Percentiles rank a stretch among this genome's conserved stretches.
Conservation (phyloP, 1,140 invertebrate genomes). For the Luehdorfia chinensis region DNA sequence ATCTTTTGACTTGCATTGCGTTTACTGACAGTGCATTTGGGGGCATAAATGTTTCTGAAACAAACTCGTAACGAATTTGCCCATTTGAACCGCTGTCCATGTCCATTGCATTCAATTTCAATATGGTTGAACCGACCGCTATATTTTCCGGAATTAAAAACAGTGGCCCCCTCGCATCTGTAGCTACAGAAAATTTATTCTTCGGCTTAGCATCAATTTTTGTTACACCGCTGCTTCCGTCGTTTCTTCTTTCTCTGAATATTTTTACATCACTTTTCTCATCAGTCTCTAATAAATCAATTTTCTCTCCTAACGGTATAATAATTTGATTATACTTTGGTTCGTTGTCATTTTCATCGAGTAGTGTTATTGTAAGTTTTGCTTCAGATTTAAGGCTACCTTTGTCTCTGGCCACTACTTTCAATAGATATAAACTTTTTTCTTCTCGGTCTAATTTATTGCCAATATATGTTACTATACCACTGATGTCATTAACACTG, state of each 20-base stretch:
- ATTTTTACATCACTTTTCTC: constrained; percentile 68
- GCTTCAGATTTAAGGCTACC: constrained; percentile 86
- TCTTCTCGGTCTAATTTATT: constrained; percentile 85
- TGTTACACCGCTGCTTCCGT: constrained; percentile 39
- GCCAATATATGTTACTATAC: constrained; percentile 80
- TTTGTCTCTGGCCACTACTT: constrained; percentile 85
- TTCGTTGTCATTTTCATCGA: constrained; percentile 91
- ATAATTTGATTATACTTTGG: constrained; percentile 84
- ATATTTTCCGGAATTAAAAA: constrained; percentile 88
- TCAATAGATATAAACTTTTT: constrained; percentile 82
- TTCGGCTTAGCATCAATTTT: constrained; percentile 66
- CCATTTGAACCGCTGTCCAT: constrained; percentile 87
- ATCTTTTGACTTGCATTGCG: constrained; percentile 76
- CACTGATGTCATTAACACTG: constrained; percentile 83
- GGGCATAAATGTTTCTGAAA: constrained; percentile 80
- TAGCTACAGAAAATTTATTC: constrained; percentile 73
- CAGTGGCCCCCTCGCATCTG: constrained; percentile 73
- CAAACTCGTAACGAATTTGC: constrained; percentile 86
- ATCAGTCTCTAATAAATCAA: constrained; percentile 80
- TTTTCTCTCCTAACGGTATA: constrained; percentile 80
- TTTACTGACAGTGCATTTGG: constrained; percentile 61
- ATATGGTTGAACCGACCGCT: constrained; percentile 83
- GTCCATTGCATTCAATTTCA: constrained; percentile 90
- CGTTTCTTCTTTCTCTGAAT: constrained; percentile 62
- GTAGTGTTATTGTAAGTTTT: constrained; percentile 82